Percentiles rank a stretch among this genome's conserved stretches.
Evolutionary conservation across 2,888 invertebrate species (phyloP).

Genomic region (Seira ritae): DNA sequence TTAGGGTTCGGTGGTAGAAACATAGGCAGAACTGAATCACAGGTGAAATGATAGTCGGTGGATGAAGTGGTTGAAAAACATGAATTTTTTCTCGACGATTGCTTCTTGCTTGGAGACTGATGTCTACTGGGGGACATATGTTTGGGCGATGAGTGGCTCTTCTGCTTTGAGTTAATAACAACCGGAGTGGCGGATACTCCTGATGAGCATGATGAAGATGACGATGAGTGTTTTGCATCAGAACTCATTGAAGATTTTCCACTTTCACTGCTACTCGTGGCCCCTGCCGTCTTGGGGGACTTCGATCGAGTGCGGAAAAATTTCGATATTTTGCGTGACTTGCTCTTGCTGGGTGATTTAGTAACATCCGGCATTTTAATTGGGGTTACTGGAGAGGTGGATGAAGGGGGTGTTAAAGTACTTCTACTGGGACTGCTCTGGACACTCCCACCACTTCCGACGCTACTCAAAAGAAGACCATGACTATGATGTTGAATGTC

Average conservation of each 20-base stretch:
- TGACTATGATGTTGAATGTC: slow-evolving; percentile 23
- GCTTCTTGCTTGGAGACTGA: slow-evolving; percentile 64
- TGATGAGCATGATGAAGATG: slow-evolving; percentile 70
- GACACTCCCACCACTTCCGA: slow-evolving; percentile 53
- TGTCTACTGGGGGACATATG: slow-evolving; percentile 63
- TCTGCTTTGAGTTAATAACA: slow-evolving; percentile 39
- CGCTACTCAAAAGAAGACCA: slow-evolving; percentile 37
- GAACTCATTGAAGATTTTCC: slow-evolving; percentile 71
- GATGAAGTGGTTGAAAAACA: slow-evolving; percentile 54
- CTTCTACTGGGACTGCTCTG: slow-evolving; percentile 62
- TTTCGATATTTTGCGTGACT: slow-evolving; percentile 72
- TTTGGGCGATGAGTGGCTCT: slow-evolving; percentile 65
- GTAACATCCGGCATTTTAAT: slow-evolving; percentile 55
- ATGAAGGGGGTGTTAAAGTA: slow-evolving; percentile 65
- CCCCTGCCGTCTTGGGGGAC: slow-evolving; percentile 70
- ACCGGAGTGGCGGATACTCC: slow-evolving; percentile 46
- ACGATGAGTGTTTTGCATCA: slow-evolving; percentile 68
- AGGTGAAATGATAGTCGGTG: slow-evolving; percentile 73
- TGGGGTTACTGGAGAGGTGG: slow-evolving; percentile 49
- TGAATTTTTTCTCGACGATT: slow-evolving; percentile 55
- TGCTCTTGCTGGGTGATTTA: slow-evolving; percentile 73
- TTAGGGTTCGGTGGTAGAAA: slow-evolving; percentile 70
- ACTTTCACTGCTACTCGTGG: slow-evolving; percentile 71
- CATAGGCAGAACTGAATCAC: slow-evolving; percentile 72
- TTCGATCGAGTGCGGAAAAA: slow-evolving; percentile 72